Percentiles rank a stretch among this genome's conserved stretches.
These are phyloP conservation scores for Trichonephila clavata DNA, from an alignment of 1,140 invertebrate species.

Conservation along the genomic window DNA sequence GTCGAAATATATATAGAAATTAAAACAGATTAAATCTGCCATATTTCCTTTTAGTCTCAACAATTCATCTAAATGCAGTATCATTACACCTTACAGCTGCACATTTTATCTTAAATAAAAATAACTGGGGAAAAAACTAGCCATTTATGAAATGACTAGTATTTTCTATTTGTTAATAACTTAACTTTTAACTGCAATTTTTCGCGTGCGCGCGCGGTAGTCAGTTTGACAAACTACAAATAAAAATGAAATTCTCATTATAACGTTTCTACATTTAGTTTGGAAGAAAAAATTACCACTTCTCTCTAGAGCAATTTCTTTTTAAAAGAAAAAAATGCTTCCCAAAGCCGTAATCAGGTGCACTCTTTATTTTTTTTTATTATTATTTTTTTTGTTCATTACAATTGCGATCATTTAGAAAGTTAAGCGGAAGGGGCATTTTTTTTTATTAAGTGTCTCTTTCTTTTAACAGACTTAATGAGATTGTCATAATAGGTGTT, in stretches of 20 bases:
- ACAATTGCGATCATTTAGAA: conserved; percentile 52
- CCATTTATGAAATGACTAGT: neutral
- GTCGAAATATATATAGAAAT: no score
- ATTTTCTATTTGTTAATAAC: neutral
- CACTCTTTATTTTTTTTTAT: neutral
- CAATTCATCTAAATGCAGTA: neutral
- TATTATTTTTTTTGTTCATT: neutral
- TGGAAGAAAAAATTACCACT: neutral
- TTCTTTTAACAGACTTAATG: conserved; percentile 54
- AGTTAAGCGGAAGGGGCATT: conserved; percentile 19
- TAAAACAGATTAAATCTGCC: neutral
- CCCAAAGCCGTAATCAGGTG: neutral
- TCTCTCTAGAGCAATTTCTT: neutral
- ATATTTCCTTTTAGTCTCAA: neutral
- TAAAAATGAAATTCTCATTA: neutral
- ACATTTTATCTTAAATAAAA: no score
- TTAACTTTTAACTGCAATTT: neutral
- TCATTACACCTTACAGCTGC: neutral
- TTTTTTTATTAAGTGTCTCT: neutral
- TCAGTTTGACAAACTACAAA: neutral
- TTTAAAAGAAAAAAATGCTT: neutral
- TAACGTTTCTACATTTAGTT: neutral
- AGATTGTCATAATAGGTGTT: conserved; percentile 61
- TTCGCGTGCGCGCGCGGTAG: neutral
- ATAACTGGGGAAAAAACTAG: no score